Evolutionary conservation across 2,888 invertebrate genomes (phyloP).

Genomic region (Timandra comae): DNA sequence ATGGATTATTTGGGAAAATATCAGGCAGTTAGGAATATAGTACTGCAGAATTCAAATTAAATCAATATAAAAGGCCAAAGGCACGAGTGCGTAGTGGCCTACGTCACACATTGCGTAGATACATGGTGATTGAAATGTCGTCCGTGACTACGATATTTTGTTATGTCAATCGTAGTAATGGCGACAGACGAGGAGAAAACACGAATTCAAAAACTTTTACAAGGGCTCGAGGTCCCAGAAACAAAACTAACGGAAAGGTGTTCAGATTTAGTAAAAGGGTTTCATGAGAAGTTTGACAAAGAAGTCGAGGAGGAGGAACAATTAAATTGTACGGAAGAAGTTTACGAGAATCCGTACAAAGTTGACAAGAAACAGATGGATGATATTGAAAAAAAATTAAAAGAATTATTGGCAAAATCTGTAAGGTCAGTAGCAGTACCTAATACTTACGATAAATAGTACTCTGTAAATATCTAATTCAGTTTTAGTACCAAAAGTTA

Average conservation of each 20-base stretch:
- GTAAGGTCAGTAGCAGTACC: no score
- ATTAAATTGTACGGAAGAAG: conserved; percentile 16
- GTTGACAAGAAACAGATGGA: conserved; percentile 43
- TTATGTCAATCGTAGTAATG: conserved; percentile 30
- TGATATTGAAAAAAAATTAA: conserved; percentile 51
- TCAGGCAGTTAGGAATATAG: no score
- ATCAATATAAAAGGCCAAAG: no score
- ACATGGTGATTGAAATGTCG: conserved; percentile 11
- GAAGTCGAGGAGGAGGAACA: conserved; percentile 39
- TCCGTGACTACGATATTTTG: conserved; percentile 17
- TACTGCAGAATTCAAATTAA: no score
- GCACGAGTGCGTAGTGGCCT: no score
- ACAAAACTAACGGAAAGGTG: conserved; percentile 53
- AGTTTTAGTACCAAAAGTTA: no score
- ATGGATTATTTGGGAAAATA: no score
- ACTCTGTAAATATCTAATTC: no score
- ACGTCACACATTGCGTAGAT: not conserved
- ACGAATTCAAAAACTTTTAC: conserved; percentile 53
- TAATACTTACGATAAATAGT: no score
- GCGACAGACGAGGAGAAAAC: conserved; percentile 61
- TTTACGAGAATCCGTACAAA: conserved; percentile 51
- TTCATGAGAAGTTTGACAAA: conserved; percentile 41
- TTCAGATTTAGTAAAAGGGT: conserved; percentile 43
- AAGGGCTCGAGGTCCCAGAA: conserved; percentile 54
- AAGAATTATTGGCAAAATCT: conserved; percentile 34